Percentiles rank a stretch among this genome's conserved stretches.
phyloP scores from a whole-genome alignment of 1,140 invertebrate genomes.

The Lepidurus arcticus region DNA sequence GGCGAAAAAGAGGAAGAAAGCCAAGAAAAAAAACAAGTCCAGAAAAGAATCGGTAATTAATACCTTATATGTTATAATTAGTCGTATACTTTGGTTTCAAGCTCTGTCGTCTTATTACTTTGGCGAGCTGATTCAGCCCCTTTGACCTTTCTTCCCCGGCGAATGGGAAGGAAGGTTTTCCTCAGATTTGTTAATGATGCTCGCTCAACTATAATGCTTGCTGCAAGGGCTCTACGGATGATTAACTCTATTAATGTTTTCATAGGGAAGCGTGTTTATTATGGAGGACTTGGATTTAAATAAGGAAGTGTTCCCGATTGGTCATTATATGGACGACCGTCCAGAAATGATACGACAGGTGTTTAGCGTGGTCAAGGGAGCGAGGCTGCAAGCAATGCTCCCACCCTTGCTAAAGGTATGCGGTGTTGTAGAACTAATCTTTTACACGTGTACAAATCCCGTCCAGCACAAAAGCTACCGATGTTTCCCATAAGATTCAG shows the following conservation, averaged over 20 bases:
- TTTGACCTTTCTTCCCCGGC: background rate
- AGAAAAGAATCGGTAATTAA: conserved; percentile 2
- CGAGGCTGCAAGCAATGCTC: conserved; percentile 39
- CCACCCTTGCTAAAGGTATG: conserved; percentile 40
- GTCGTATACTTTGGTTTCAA: background rate
- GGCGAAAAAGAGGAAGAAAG: background rate
- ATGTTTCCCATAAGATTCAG: too few relatives aligned
- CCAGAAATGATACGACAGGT: conserved; percentile 41
- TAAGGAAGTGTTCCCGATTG: conserved; percentile 39
- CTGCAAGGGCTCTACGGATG: background rate
- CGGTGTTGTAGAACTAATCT: background rate
- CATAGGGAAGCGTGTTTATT: conserved; percentile 16
- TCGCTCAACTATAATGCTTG: too few relatives aligned
- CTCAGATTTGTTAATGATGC: background rate
- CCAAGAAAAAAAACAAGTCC: background rate
- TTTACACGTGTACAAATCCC: background rate
- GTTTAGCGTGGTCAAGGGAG: conserved; percentile 39
- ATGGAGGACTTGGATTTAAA: conserved; percentile 34
- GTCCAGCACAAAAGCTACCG: too few relatives aligned
- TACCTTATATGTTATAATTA: background rate
- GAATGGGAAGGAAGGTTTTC: background rate
- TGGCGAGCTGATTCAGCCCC: background rate
- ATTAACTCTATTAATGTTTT: background rate
- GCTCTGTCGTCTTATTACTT: background rate
- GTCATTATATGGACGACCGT: conserved; percentile 39